These are phyloP conservation scores for Peromyscus aztecus DNA, from an alignment of 2,797 vertebrate genomes.

Conservation along the genomic window DNA sequence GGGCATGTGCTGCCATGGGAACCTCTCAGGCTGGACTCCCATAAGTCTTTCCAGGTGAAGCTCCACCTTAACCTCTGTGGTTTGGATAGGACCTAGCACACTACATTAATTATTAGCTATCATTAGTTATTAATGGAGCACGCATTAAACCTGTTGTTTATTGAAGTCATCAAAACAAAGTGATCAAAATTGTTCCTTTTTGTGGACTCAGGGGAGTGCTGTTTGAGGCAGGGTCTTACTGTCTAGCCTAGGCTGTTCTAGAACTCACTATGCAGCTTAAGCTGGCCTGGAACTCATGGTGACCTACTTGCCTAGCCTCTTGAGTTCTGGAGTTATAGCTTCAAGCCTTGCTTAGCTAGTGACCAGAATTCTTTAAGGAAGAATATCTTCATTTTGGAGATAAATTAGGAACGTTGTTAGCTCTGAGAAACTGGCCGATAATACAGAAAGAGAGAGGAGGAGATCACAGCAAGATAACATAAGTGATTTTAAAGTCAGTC, in stretches of 20 bases:
- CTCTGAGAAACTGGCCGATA: not conserved
- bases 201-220: not conserved
- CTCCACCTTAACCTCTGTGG: not conserved
- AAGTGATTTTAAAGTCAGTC: constrained; percentile 11
- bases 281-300: not conserved
- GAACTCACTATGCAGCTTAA: not conserved
- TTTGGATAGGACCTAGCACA: not conserved
- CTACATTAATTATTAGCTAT: not conserved
- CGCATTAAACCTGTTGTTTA: not conserved
- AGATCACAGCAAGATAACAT: not conserved
- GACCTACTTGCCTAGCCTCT: not conserved
- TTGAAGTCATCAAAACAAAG: not conserved
- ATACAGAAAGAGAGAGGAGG: not conserved
- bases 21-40: not conserved
- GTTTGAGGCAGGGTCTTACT: not conserved
- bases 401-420: not conserved
- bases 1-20: not conserved
- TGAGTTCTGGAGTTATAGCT: not conserved
- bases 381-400: constrained; percentile 25
- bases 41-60: not conserved
- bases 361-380: constrained; percentile 1
- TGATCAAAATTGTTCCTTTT: not conserved
- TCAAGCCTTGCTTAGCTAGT: not conserved
- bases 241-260: not conserved
- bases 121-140: not conserved